These are phyloP conservation scores for Orthonyx spaldingii DNA, from an alignment of 2,113 vertebrate genomes.

Conservation along the genomic window DNA sequence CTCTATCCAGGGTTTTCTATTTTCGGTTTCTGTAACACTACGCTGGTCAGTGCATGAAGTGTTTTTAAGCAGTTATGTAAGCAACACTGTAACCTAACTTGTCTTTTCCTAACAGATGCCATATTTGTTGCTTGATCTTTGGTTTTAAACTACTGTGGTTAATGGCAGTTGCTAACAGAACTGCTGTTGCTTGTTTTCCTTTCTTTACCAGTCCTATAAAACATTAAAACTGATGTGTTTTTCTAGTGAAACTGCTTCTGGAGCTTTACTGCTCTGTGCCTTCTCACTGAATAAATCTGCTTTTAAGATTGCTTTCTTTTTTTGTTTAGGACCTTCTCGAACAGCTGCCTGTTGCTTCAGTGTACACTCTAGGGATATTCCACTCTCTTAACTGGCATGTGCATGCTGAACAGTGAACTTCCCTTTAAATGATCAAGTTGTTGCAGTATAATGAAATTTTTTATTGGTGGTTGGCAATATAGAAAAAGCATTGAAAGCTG, in stretches of 20 bases:
- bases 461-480: background rate
- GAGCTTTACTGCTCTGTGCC: constrained; percentile 26
- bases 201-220: background rate
- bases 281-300: background rate
- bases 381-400: constrained; percentile 18
- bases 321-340: constrained; percentile 22
- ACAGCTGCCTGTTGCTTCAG: constrained; percentile 9
- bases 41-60: constrained; percentile 46
- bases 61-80: background rate
- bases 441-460: background rate
- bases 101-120: constrained; percentile 14
- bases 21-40: background rate
- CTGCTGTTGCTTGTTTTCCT: constrained; percentile 14
- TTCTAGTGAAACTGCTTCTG: background rate
- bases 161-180: constrained; percentile 33
- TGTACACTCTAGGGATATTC: background rate
- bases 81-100: constrained; percentile 6
- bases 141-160: background rate
- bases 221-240: background rate
- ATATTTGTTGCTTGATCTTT: constrained; percentile 16
- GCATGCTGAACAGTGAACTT: background rate
- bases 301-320: background rate
- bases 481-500: background rate
- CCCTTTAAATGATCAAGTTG: background rate
- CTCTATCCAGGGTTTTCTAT: constrained; percentile 55